Base-by-base conservation (phyloP, 92 coral and sea anemone genomes). In the Epizoanthus rinbou region DNA sequence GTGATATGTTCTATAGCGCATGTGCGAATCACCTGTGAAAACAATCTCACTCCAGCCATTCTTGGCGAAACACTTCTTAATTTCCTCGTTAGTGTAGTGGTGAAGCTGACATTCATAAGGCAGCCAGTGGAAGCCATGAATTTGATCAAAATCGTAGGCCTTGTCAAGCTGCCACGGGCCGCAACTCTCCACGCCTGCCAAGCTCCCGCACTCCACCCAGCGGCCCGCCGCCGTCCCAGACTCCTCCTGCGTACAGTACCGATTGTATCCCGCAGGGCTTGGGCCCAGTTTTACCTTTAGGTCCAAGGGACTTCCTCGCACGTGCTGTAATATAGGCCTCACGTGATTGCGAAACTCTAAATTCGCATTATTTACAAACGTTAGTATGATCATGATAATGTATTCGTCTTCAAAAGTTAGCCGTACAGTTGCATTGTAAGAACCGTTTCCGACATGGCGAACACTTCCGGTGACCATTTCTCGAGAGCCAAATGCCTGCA, bases 21-120 rank as follows among this genome's bases (percentile, higher is more conserved):
- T 91, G 87, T 96, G 99, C 43, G 99, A 96, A 86, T 96, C 99
- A n/a, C 99, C 99, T 10, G 99, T 96, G 74, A 96, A 96, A 35
- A 95, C 95, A 64, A 96, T 92, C 79, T 80, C 93, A 8, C 91
- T 91, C 98, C 98, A 96, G 31, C 93, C 97, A 47, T 91, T 93
- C 79, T 87, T 86, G 3, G 98, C 99, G 23, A 96, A 89, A 81
- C 99, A 96, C 57, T 85, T 92, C 80, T 96, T 96, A 85, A 96
- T 96, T 84, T 96, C 99, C 37, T 90, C 91, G 59, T 92, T 83
- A 45, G 87, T 90, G 87, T 96, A 96, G 66, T 94, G 94, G 81
- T 96, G 99, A 65, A 94, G 92, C 68, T 96, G 99, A 65, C 99
- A 96, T 24, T 86, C 73, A 54, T 90, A 96, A 3, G 99, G 99